Conservation (phyloP, 1,140 invertebrate genomes). For the Temnothorax longispinosus region DNA sequence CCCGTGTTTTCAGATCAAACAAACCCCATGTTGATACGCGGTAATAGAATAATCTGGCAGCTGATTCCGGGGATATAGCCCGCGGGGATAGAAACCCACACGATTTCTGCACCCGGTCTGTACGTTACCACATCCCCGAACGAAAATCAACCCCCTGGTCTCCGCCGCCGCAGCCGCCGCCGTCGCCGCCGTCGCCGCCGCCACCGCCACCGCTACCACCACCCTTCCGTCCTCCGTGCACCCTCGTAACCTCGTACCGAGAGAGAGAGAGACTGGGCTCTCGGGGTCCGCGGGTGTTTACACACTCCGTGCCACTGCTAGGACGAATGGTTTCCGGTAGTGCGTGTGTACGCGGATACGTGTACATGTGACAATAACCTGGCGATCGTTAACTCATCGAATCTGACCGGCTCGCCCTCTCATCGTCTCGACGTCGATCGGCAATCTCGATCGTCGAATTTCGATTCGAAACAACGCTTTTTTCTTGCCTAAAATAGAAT, state of each 20-base stretch:
- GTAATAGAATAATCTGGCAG: slow-evolving; percentile 87
- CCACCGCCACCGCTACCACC: slow-evolving; percentile 51
- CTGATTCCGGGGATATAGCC: slow-evolving; percentile 86
- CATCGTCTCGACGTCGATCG: not conserved
- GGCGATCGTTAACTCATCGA: slow-evolving; percentile 36
- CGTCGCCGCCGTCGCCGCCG: slow-evolving; percentile 49
- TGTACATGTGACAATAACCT: slow-evolving; percentile 65
- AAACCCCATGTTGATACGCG: slow-evolving; percentile 86
- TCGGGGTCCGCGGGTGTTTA: slow-evolving; percentile 67
- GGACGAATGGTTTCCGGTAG: slow-evolving; percentile 72
- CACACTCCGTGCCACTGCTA: slow-evolving; percentile 69
- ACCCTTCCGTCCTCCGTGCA: slow-evolving; percentile 55
- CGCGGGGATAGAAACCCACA: slow-evolving; percentile 83
- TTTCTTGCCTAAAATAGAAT: not conserved
- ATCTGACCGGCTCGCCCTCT: not conserved
- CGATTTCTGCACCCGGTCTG: slow-evolving; percentile 80
- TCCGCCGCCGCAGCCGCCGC: slow-evolving; percentile 62
- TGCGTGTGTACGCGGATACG: slow-evolving; percentile 31
- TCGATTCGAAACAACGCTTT: not conserved
- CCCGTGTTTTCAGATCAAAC: slow-evolving; percentile 86
- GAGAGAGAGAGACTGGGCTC: slow-evolving; percentile 47
- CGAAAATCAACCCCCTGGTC: slow-evolving; percentile 81
- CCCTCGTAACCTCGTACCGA: slow-evolving; percentile 70
- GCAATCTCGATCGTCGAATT: not conserved
- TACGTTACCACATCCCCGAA: slow-evolving; percentile 74